phyloP scores from a whole-genome alignment of 1,140 invertebrate species.

The Rhagoletis pomonella region DNA sequence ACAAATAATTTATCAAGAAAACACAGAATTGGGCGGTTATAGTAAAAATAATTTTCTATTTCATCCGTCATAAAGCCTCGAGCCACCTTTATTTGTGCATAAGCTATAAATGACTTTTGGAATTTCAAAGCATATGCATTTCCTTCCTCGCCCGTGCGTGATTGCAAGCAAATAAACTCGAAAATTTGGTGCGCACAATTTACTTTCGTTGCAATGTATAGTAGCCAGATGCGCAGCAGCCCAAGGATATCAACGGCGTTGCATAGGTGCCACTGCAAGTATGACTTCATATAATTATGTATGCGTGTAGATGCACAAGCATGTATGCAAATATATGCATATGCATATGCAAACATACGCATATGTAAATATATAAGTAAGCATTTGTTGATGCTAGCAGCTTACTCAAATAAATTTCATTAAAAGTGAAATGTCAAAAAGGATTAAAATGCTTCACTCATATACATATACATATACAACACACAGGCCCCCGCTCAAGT shows the following conservation, averaged over 20 bases:
- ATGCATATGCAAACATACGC: not conserved
- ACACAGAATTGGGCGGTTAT: no score
- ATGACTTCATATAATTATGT: not conserved
- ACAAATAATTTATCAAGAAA: no score
- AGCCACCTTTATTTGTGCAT: no score
- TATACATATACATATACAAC: not conserved
- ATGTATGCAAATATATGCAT: no score
- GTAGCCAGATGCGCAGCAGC: not conserved
- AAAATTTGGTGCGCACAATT: slow-evolving; percentile 46
- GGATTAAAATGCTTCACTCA: slow-evolving; percentile 11
- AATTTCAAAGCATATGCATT: not conserved
- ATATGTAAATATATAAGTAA: no score
- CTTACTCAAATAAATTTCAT: slow-evolving; percentile 31
- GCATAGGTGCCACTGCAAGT: not conserved
- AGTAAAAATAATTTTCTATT: no score
- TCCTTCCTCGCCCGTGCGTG: not conserved
- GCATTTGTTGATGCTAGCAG: not conserved
- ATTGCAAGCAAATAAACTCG: slow-evolving; percentile 33
- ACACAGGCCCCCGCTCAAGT: not conserved
- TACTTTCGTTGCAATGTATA: not conserved
- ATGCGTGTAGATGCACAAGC: not conserved
- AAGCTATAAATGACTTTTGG: no score
- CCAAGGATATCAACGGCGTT: not conserved
- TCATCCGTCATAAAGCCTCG: no score
- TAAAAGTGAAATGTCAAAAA: slow-evolving; percentile 40